Evolutionary conservation across 2,113 vertebrate species (phyloP), one percentile per base, ranked within the genome.

Genomic region (Entosphenus tridentatus): DNA sequence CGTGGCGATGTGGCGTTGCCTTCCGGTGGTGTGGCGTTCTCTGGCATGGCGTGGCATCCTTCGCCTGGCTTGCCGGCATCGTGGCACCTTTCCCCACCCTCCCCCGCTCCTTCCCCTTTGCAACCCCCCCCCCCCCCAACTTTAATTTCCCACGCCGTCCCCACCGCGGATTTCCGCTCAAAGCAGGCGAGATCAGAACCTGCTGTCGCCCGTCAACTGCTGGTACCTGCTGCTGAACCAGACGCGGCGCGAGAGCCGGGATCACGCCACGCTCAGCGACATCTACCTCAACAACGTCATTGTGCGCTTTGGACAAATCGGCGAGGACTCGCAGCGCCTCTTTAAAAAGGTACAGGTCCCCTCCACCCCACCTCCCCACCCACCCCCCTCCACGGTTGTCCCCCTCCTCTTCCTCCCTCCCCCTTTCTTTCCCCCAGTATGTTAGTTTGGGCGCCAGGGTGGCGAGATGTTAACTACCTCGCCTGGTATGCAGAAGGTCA

Each of bases 211-310:
- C 0, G 85, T 96, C 73, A 98, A 88, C 74, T 96, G 90, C 80
- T 98, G 93, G 93, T 96, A 96, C 74, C 84, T 98, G 73, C 78
- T 98, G 76, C 82, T 98, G 73, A 85, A 86, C 12, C 93, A 98
- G 73, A 88, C 95, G 78, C 95, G 96, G 79, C 80, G 91, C 73
- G 93, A 98, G 79, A 98, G 93, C 82, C 82, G 92, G 55, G 87
- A 98, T 75, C 93, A 92, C 8, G 89, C 91, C 74, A 96, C 93
- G 1, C 80, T 98, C 71, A 95, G 90, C 39, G 93, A 98, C 77
- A 92, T 98, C 80, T 98, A 98, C 85, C 83, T 96, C 78, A 96
- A 96, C 83, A 98, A 96, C 0, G 90, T 98, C 75, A 98, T 98
- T 73, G 96, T 96, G 89, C 82, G 92, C 67, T 95, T 98, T 80